A percentile compares a stretch with the other conserved stretches of the same genome.
Evolutionary conservation across 2,888 invertebrate species (phyloP).

Genomic region (Adelphocoris suturalis): DNA sequence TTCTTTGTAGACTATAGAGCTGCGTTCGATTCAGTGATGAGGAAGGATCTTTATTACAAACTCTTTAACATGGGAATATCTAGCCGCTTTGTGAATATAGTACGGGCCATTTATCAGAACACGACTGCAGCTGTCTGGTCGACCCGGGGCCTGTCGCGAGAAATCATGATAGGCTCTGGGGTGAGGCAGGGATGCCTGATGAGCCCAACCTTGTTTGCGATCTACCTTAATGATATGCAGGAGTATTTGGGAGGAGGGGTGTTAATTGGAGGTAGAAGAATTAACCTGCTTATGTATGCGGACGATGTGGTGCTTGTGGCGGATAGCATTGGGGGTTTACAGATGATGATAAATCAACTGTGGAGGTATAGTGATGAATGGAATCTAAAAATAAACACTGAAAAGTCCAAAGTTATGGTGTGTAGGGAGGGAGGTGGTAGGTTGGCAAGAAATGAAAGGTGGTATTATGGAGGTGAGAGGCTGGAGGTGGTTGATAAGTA

Average conservation of each 20-base stretch:
- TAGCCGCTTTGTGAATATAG: background rate
- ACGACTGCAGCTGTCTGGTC: conserved; percentile 34
- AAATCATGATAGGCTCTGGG: conserved; percentile 68
- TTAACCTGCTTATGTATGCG: conserved; percentile 70
- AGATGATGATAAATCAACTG: conserved; percentile 26
- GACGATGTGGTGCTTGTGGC: conserved; percentile 74
- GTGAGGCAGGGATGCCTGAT: conserved; percentile 69
- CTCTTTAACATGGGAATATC: conserved; percentile 31
- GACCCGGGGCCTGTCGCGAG: conserved; percentile 66
- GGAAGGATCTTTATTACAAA: conserved; percentile 62
- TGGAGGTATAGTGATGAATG: conserved; percentile 12
- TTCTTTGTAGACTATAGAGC: conserved; percentile 68
- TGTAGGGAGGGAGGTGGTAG: conserved; percentile 62
- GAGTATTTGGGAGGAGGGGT: conserved; percentile 63
- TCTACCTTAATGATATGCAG: conserved; percentile 55
- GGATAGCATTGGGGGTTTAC: conserved; percentile 47
- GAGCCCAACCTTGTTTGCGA: conserved; percentile 71
- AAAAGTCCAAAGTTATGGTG: conserved; percentile 23
- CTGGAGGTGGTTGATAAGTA: conserved; percentile 44
- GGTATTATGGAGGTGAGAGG: conserved; percentile 28
- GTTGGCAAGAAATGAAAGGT: conserved; percentile 37
- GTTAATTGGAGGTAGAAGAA: conserved; percentile 1
- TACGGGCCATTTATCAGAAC: background rate
- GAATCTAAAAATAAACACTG: conserved; percentile 40
- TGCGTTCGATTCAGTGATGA: conserved; percentile 74